These are phyloP conservation scores for Syngnathus rostellatus DNA, from an alignment of 2,797 vertebrate genomes.

Conservation along the genomic window DNA sequence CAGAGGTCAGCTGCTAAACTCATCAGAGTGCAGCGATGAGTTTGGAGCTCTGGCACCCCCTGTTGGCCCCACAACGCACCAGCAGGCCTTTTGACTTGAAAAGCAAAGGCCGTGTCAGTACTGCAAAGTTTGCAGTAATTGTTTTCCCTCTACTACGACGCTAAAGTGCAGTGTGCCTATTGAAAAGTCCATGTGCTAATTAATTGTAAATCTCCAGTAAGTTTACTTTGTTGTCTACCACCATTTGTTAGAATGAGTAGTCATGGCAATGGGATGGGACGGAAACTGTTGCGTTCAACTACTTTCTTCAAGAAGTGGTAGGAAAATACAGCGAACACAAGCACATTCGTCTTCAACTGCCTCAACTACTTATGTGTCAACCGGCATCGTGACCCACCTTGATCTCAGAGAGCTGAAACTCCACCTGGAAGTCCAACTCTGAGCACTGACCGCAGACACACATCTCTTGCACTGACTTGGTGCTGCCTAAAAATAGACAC, in stretches of 20 bases:
- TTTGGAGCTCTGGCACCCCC: conserved; percentile 1
- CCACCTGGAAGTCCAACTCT: conserved; percentile 73
- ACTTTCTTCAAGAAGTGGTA: too few species aligned
- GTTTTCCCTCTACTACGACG: too few species aligned
- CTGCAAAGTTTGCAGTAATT: too few species aligned
- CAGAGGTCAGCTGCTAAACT: conserved; percentile 1
- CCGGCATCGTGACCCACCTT: conserved; percentile 61
- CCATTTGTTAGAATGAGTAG: too few species aligned
- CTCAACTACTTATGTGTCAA: neutral
- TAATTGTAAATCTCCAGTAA: too few species aligned
- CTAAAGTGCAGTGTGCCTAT: neutral
- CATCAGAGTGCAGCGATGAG: neutral
- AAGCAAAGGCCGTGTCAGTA: too few species aligned
- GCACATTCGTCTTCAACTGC: neutral
- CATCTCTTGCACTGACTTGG: conserved; percentile 59
- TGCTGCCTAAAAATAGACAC: conserved; percentile 48
- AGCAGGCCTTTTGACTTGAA: neutral
- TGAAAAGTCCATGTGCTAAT: neutral
- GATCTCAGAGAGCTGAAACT: conserved; percentile 76
- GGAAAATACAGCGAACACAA: too few species aligned
- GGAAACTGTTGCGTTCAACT: too few species aligned
- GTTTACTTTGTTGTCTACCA: too few species aligned
- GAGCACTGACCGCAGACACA: conserved; percentile 70
- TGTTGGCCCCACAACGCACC: neutral
- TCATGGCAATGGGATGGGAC: too few species aligned